A percentile compares a stretch with the other conserved stretches of the same genome.
Conservation (phyloP, 1,140 invertebrate species). For the Eriocheir sinensis region DNA sequence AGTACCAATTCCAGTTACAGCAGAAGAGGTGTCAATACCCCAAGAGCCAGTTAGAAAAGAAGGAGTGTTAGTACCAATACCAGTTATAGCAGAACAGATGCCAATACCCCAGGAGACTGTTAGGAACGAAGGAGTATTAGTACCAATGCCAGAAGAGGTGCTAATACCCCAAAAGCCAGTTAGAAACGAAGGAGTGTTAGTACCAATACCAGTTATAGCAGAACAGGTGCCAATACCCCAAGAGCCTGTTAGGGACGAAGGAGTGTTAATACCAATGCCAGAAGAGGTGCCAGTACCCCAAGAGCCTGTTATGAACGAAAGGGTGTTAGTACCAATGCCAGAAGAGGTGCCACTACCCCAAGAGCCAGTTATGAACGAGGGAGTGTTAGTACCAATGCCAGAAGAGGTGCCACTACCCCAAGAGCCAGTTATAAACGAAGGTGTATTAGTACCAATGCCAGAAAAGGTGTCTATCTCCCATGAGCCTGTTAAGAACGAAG, state of each 20-base stretch:
- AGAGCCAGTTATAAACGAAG: too few relatives aligned
- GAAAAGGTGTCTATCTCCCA: too few relatives aligned
- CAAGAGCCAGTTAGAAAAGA: neutral
- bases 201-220: neutral
- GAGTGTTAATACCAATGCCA: too few relatives aligned
- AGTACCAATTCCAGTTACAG: neutral
- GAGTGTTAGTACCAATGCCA: too few relatives aligned
- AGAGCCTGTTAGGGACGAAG: too few relatives aligned
- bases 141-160: neutral
- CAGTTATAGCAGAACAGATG: neutral
- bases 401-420: neutral
- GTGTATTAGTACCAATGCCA: too few relatives aligned
- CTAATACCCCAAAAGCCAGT: neutral
- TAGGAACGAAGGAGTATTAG: neutral
- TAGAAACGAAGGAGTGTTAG: neutral
- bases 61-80: neutral
- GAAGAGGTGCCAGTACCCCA: too few relatives aligned
- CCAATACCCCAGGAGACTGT: neutral
- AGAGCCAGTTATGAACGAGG: too few relatives aligned
- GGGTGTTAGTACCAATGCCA: too few relatives aligned
- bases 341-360: too few relatives aligned
- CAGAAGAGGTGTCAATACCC: neutral
- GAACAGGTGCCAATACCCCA: neutral
- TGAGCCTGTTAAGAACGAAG: too few relatives aligned
- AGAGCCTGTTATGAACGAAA: too few relatives aligned